phyloP scores from a whole-genome alignment of 2,888 invertebrate species.

The Atrina japonica region DNA sequence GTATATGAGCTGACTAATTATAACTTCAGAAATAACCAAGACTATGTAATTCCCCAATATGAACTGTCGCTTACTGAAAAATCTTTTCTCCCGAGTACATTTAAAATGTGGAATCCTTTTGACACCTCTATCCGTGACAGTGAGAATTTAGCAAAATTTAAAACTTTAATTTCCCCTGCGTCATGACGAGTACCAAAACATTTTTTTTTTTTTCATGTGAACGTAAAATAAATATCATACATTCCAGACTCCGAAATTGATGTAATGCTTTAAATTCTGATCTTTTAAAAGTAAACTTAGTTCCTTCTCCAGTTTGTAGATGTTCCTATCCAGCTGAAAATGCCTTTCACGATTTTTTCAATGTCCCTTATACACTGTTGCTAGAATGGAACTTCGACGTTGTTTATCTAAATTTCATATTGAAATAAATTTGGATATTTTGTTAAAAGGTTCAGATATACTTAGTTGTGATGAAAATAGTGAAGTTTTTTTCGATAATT shows the following conservation, averaged over 20 bases:
- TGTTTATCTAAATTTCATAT: background rate
- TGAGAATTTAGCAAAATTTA: constrained; percentile 2
- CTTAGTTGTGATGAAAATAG: background rate
- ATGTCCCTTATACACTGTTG: no score
- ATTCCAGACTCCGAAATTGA: constrained; percentile 7
- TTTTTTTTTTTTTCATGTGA: background rate
- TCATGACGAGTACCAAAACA: no score
- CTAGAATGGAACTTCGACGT: background rate
- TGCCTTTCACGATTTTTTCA: background rate
- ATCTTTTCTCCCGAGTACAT: background rate
- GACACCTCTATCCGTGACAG: background rate
- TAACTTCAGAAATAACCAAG: constrained; percentile 8
- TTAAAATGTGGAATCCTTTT: constrained; percentile 4
- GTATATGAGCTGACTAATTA: background rate
- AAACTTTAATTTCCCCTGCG: background rate
- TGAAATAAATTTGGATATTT: background rate
- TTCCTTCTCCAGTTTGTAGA: background rate
- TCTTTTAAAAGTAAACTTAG: constrained; percentile 11
- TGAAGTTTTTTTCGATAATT: no score
- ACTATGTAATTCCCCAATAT: background rate
- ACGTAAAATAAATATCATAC: constrained; percentile 4
- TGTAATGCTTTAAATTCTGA: constrained; percentile 19
- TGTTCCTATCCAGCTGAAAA: constrained; percentile 2
- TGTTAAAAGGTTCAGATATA: background rate
- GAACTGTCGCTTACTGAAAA: background rate